Percentiles rank a stretch among this genome's conserved stretches.
Conservation (phyloP, 2,113 vertebrate genomes). For the Helogale parvula region DNA sequence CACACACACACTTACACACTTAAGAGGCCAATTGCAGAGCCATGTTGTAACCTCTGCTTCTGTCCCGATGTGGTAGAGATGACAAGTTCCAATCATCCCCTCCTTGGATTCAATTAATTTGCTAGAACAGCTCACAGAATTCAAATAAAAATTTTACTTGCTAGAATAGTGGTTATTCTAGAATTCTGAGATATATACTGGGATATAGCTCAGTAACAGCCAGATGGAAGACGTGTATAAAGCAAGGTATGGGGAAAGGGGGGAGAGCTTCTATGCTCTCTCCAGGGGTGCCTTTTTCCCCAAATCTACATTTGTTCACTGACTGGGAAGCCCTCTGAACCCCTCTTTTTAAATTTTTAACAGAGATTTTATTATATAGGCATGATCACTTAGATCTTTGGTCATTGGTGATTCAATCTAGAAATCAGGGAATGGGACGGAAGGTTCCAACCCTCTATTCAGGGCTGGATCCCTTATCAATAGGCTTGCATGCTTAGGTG, state of each 20-base stretch:
- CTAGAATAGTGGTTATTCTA: not conserved
- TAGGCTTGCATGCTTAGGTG: not conserved
- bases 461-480: not conserved
- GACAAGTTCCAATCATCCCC: not conserved
- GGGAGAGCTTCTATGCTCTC: not conserved
- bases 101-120: not conserved
- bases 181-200: not conserved
- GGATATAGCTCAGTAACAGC: not conserved
- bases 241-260: not conserved
- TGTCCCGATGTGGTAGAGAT: not conserved
- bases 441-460: not conserved
- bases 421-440: not conserved
- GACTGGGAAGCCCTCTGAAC: not conserved
- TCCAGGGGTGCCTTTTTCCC: not conserved
- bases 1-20: fast-evolving
- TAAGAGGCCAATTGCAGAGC: not conserved
- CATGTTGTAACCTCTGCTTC: not conserved
- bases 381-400: not conserved
- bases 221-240: not conserved
- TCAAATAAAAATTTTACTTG: not conserved
- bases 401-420: not conserved
- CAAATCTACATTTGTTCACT: not conserved
- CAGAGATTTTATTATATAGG: not conserved
- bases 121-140: not conserved
- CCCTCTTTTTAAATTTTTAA: not conserved